These are phyloP conservation scores for Macrotrachela quadricornifera DNA, from an alignment of 1,140 invertebrate species.

Conservation along the genomic window DNA sequence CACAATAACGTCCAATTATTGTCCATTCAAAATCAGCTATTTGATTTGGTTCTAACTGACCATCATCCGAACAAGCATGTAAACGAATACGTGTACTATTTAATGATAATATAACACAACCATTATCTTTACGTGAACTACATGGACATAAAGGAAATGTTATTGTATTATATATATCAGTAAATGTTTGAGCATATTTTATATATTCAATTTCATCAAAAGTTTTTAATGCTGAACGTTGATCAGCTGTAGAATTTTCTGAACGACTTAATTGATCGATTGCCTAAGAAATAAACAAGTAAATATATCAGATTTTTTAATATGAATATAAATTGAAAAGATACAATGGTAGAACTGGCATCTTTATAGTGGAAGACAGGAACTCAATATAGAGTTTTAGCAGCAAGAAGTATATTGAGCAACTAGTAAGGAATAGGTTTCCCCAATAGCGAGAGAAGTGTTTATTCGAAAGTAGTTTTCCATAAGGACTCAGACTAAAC, in stretches of 20 bases:
- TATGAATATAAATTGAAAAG: constrained; percentile 7
- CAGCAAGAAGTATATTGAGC: too few relatives aligned
- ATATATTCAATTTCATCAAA: constrained; percentile 61
- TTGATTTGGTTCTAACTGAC: constrained; percentile 43
- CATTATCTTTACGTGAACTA: constrained; percentile 62
- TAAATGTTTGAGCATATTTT: constrained; percentile 55
- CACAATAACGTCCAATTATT: too few relatives aligned
- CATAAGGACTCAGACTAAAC: too few relatives aligned
- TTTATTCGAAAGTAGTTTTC: too few relatives aligned
- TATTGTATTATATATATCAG: constrained; percentile 62
- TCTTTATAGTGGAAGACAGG: too few relatives aligned
- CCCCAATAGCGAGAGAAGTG: too few relatives aligned
- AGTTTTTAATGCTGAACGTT: constrained; percentile 78
- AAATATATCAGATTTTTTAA: constrained; percentile 4
- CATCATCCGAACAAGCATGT: constrained; percentile 65
- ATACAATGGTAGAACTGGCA: too few relatives aligned
- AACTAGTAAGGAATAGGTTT: too few relatives aligned
- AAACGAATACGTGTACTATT: constrained; percentile 53
- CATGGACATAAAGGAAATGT: constrained; percentile 80
- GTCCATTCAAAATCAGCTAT: neutral
- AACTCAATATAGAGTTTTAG: too few relatives aligned
- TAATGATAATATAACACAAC: constrained; percentile 60
- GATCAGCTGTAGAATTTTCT: constrained; percentile 61
- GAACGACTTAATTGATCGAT: constrained; percentile 84
- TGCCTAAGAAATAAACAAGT: constrained; percentile 34